These are phyloP conservation scores for Barbus barbus DNA, from an alignment of 2,113 vertebrate genomes.

Conservation along the genomic window DNA sequence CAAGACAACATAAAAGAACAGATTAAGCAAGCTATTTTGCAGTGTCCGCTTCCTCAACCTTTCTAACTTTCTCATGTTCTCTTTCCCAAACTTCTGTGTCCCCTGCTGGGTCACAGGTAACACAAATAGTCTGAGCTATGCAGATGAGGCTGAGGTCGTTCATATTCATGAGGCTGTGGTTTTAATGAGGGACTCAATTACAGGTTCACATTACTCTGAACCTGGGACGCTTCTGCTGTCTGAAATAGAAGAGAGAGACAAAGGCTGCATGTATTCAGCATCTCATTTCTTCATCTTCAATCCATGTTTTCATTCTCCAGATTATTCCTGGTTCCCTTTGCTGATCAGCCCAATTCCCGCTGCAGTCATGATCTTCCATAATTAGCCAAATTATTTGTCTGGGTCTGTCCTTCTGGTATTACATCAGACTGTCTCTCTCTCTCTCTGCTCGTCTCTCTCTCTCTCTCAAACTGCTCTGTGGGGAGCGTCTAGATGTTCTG, in stretches of 20 bases:
- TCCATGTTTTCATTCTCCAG: not conserved
- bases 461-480: constrained; percentile 1
- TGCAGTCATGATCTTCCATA: constrained; percentile 20
- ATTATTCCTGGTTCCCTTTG: constrained; percentile 10
- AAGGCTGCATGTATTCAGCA: not conserved
- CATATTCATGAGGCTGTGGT: constrained; percentile 30
- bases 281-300: not conserved
- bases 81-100: constrained; percentile 8
- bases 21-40: not conserved
- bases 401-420: constrained; percentile 23
- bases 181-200: constrained; percentile 30
- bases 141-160: not conserved
- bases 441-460: not conserved
- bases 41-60: not conserved
- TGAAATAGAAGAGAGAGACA: not conserved
- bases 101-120: constrained; percentile 6
- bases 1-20: not conserved
- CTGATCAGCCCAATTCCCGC: constrained; percentile 9
- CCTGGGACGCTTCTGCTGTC: not conserved
- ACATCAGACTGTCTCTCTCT: constrained; percentile 5
- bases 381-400: constrained; percentile 42
- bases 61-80: not conserved
- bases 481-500: constrained; percentile 35
- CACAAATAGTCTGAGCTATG: constrained; percentile 8
- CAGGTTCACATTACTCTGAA: constrained; percentile 22